These are phyloP conservation scores for Noctua fimbriata DNA, from an alignment of 2,888 invertebrate species.

Conservation along the genomic window DNA sequence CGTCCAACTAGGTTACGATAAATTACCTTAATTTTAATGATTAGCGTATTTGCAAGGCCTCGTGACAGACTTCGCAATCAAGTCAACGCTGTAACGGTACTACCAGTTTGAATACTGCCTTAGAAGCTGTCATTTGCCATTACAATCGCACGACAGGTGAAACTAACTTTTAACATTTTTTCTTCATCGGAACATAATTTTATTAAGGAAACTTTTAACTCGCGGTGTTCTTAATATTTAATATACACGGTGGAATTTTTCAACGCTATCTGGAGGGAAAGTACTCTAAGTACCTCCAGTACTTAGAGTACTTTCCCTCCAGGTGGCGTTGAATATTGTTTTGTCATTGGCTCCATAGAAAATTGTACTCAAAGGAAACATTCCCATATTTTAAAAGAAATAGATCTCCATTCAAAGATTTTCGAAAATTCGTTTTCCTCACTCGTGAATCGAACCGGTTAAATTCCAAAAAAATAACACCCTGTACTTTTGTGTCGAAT, in stretches of 20 bases:
- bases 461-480: too few species aligned
- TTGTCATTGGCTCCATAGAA: too few species aligned
- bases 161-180: neutral
- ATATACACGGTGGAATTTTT: neutral
- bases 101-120: slow-evolving; percentile 26
- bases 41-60: slow-evolving; percentile 65
- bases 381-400: too few species aligned
- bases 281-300: too few species aligned
- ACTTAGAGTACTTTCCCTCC: too few species aligned
- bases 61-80: slow-evolving; percentile 60
- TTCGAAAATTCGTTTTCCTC: too few species aligned
- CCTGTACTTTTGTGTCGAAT: too few species aligned
- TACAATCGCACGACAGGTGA: slow-evolving; percentile 3
- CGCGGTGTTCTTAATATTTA: neutral
- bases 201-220: slow-evolving; percentile 19
- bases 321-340: too few species aligned
- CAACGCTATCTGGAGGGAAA: too few species aligned
- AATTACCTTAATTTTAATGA: slow-evolving; percentile 64
- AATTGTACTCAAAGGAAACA: too few species aligned
- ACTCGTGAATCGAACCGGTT: too few species aligned
- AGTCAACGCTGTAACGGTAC: slow-evolving; percentile 42
- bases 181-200: slow-evolving; percentile 10
- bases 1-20: slow-evolving; percentile 53
- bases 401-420: too few species aligned
- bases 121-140: slow-evolving; percentile 9